Evolutionary conservation across 2,797 vertebrate species (phyloP), one percentile per base, ranked within the genome.

Genomic region (Tragelaphus oryx): DNA sequence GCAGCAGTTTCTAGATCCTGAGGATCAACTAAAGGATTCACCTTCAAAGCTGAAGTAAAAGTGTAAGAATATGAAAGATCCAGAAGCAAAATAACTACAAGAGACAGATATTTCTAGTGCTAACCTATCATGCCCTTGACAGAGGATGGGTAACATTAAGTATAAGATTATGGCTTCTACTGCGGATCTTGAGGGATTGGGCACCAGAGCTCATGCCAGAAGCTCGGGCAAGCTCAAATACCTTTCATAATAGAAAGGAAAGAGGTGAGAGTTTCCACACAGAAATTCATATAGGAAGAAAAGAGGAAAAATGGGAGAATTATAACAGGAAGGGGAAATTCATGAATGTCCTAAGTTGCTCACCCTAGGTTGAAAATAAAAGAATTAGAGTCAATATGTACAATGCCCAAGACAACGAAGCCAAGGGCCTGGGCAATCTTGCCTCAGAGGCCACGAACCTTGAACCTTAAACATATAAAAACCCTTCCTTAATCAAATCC

Each of bases 41-140:
- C n/a, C n/a, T 91, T 81, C 28, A 87, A 94, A 95, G 14, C 28
- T 60, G 52, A 95, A 78, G 44, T 87, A 20, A 95, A 86, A 80
- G 50, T 80, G 8, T 4, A 90, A 52, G 14, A 80, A 76, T 4
- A 26, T 59, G 22, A 65, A 93, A 76, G 52, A 50, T 74, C 2
- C 44, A 60, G 68, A 55, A 93, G 3, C 41, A 88, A 78, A 44
- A 46, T 26, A 8, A 76, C 13, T n/a, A 11, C 16, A 59, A 33
- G 9, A 54, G 30, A 60, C 37, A 75, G 55, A 59, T 71, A 68
- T 30, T 57, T 60, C 13, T 54, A 44, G 30, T 55, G 54, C 41
- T 71, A 91, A 88, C 13, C 12, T 24, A 33, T 26, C 20, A 20
- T 3, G 8, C 18, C 22, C 13, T n/a, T 17, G 37, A 92, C 22